Evolutionary conservation across 2,113 vertebrate species (phyloP), one percentile per base, ranked within the genome.

Genomic region (Lonchura striata): DNA sequence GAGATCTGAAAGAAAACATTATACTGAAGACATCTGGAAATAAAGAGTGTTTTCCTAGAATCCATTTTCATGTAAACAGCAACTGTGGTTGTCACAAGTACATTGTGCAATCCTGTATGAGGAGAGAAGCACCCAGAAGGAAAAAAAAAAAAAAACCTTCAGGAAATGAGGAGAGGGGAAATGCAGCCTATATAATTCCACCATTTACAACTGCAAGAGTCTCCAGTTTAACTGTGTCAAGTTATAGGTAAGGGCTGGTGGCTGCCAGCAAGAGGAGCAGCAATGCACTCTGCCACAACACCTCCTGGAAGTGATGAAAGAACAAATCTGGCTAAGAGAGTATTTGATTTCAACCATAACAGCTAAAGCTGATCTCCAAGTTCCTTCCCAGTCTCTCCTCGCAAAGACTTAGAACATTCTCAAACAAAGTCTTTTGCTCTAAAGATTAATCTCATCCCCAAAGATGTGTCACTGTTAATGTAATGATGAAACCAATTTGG

Each of bases 281-380:
- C 71, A 88, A 44, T 35, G 35, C 66, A 39, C 79, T 92, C 68
- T 92, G 85, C 88, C 82, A 70, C 90, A 64, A 68, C 27, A 6
- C 85, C 80, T 95, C 70, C 88, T 56, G 77, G 80, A 88, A 94
- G 96, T 83, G 95, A 95, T 90, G 92, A 95, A 96, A 94, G 93
- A 82, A 69, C 71, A 95, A 96, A 93, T 94, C 93, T 95, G 86
- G 59, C 90, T 91, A 78, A 89, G 64, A 92, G 30, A 93, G 53
- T 87, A 85, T 89, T 92, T 79, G 41, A 95, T 96, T 95, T 81
- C 95, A 90, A 82, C 56, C 82, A 17, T 30, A 86, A 76, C 82
- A 94, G 65, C 85, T 88, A 95, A 90, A 90, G 82, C 65, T 64
- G 56, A 63, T 88, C 61, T 90, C 86, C 56, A 75, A 64, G 60